Conservation (phyloP, 1,140 invertebrate species). For the Drosophila triauraria region DNA sequence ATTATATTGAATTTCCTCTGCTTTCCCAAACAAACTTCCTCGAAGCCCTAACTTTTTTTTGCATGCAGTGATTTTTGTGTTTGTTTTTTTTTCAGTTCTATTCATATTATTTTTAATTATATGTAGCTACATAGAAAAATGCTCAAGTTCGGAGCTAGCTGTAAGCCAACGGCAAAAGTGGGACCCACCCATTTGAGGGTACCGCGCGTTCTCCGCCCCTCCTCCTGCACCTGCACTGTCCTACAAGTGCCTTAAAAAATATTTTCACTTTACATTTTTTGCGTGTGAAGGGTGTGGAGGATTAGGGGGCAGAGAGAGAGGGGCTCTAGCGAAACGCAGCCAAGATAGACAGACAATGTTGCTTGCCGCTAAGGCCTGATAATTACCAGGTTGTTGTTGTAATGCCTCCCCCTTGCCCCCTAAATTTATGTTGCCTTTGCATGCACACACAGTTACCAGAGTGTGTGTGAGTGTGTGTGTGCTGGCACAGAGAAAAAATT, state of each 20-base stretch:
- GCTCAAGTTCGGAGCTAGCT: constrained; percentile 58
- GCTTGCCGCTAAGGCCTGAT: constrained; percentile 75
- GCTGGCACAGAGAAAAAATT: not conserved
- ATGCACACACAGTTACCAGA: constrained; percentile 49
- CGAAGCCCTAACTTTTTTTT: constrained; percentile 18
- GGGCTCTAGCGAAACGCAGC: constrained; percentile 21
- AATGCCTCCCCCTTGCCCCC: constrained; percentile 8
- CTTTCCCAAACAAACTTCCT: not conserved
- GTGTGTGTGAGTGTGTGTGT: constrained; percentile 13
- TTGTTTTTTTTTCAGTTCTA: constrained; percentile 27
- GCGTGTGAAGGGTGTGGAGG: constrained; percentile 59
- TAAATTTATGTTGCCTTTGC: constrained; percentile 78
- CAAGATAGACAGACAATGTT: constrained; percentile 77
- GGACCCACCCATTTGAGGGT: constrained; percentile 25
- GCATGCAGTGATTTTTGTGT: constrained; percentile 21
- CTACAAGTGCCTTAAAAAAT: constrained; percentile 68
- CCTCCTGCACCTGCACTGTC: not conserved
- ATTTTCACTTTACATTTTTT: constrained; percentile 80
- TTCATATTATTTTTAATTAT: constrained; percentile 66
- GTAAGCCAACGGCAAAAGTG: constrained; percentile 42
- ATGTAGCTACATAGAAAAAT: constrained; percentile 62
- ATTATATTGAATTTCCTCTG: not conserved
- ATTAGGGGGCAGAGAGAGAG: constrained; percentile 5
- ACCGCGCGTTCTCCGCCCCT: not conserved
- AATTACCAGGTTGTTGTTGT: constrained; percentile 75